Base-by-base conservation (phyloP, 2,888 invertebrate species). In the Drosophila quasianomalipes region DNA sequence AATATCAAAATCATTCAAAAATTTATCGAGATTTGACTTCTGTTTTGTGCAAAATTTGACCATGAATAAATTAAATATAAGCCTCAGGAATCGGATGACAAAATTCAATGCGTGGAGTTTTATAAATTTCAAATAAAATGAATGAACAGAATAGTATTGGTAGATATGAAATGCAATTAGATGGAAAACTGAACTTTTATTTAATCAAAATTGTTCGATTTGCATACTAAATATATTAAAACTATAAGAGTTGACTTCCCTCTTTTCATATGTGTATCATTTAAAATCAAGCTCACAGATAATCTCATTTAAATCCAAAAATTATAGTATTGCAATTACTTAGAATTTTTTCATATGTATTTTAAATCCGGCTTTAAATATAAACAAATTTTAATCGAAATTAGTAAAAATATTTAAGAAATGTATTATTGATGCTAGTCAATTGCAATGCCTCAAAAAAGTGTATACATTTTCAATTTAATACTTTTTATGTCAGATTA, bases 401-500 rank as follows among this genome's bases (percentile, higher is more conserved):
- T 26, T 28, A 16, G 4, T 30, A 6, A 41, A 16, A 16, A 35
- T 2, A 16, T 35, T 16, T 41, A 39, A 10, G n/a, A 41, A 6
- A 14, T 58, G 33, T 33, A 37, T 39, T 33, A 31, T 44, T 16
- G 41, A 31, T 47, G 26, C 4, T 37, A 10, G 19, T 28, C 47
- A n/a, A 16, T 19, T 54, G 41, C 52, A 65, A 31, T 58, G 12
- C n/a, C 31, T 55, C 30, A 52, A 57, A 63, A 52, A 35, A 49
- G 10, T 16, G 58, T 44, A 53, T 41, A 28, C 65, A 73, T 69
- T 85, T 47, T 9, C 26, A 70, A 75, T 76, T 73, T 68, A 86
- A 80, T 72, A 60, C 73, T 65, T 66, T 76, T 80, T 76, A 70
- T 61, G 68, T 58, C 64, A 66, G 73, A 68, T 86, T 83, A 58